phyloP scores from a whole-genome alignment of 2,797 vertebrate species.

The Arctocebus calabarensis region DNA sequence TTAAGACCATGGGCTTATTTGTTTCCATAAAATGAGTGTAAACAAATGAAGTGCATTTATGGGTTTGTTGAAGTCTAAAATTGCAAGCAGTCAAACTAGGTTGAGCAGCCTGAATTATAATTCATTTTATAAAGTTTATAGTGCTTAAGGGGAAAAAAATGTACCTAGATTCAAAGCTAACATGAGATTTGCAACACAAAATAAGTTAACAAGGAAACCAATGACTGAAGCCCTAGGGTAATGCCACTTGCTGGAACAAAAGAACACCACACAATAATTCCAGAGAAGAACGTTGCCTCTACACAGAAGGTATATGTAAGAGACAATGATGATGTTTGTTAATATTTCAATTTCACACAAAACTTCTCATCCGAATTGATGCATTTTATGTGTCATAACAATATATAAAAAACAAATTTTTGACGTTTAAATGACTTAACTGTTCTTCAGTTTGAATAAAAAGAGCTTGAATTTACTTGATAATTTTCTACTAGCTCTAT shows the following conservation, averaged over 20 bases:
- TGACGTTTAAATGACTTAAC: slow-evolving; percentile 44
- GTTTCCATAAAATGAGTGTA: slow-evolving; percentile 29
- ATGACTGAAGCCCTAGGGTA: neutral
- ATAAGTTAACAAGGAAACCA: slow-evolving; percentile 61
- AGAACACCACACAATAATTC: slow-evolving; percentile 9
- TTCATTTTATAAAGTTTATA: neutral
- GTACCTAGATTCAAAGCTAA: neutral
- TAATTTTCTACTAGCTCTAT: neutral
- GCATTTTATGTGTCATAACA: neutral
- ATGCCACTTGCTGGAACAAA: neutral
- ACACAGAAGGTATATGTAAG: neutral
- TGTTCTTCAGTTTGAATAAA: neutral
- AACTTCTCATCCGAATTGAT: neutral
- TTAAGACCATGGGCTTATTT: slow-evolving; percentile 8
- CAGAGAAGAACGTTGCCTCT: neutral
- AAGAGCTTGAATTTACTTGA: neutral
- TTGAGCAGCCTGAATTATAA: slow-evolving; percentile 44
- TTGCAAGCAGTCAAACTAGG: slow-evolving; percentile 33
- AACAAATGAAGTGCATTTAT: slow-evolving; percentile 53
- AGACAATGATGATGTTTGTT: neutral
- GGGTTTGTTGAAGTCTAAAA: slow-evolving; percentile 49
- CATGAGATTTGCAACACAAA: slow-evolving; percentile 69
- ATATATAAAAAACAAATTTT: neutral
- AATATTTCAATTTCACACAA: neutral
- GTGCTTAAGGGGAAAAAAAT: slow-evolving; percentile 2